Evolutionary conservation across 2,113 vertebrate genomes (phyloP).

Genomic region (Pygathrix nemaeus): DNA sequence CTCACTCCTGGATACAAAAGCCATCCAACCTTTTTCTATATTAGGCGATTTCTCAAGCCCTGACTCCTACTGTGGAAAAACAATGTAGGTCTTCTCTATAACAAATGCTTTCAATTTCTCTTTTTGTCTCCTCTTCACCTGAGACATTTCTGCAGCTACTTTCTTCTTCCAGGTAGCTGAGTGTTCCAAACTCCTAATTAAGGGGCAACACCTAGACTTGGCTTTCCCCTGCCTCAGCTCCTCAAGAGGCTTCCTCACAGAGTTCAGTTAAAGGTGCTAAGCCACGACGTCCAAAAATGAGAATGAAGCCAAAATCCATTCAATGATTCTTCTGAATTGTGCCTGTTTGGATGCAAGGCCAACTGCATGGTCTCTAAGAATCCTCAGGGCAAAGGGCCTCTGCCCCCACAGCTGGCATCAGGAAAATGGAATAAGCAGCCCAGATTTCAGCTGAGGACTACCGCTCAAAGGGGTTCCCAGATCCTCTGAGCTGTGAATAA

Average conservation of each 20-base stretch:
- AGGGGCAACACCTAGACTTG: not conserved
- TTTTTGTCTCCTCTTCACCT: not conserved
- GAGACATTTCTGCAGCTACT: not conserved
- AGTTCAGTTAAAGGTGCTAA: not conserved
- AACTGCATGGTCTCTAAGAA: not conserved
- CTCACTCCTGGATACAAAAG: not conserved
- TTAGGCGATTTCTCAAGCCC: conserved; percentile 1
- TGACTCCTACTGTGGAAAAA: not conserved
- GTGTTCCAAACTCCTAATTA: not conserved
- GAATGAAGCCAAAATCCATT: conserved; percentile 23
- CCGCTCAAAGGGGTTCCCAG: not conserved
- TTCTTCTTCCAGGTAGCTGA: not conserved
- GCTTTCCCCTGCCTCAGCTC: not conserved
- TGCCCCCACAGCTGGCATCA: not conserved
- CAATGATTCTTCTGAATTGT: not conserved
- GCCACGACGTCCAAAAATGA: not conserved
- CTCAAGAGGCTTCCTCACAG: not conserved
- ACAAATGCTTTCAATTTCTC: not conserved
- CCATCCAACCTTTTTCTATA: not conserved
- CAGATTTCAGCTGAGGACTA: not conserved
- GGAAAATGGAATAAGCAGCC: not conserved
- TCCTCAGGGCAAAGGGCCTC: not conserved
- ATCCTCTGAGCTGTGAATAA: not conserved
- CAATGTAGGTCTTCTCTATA: not conserved
- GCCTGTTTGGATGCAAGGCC: not conserved